Conservation (phyloP, 2,888 invertebrate species). For the Pinctada fucata region DNA sequence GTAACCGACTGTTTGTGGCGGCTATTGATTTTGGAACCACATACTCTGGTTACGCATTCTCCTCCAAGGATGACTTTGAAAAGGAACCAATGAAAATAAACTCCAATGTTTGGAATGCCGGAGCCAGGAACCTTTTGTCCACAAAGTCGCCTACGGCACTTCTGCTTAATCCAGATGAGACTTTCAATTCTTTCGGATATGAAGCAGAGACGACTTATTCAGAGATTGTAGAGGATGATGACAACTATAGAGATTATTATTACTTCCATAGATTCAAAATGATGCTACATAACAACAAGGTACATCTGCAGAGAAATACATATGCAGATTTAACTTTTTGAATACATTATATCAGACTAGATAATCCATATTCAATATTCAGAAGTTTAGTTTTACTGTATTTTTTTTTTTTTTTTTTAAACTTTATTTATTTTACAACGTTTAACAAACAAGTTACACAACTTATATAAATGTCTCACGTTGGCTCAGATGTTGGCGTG, state of each 20-base stretch:
- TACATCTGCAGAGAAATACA: not conserved
- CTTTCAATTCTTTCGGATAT: conserved; percentile 31
- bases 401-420: no score
- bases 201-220: conserved; percentile 19
- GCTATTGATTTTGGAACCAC: conserved; percentile 37
- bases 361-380: no score
- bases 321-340: not conserved
- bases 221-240: conserved; percentile 15
- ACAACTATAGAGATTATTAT: conserved; percentile 16
- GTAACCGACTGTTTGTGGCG: conserved; percentile 26
- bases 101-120: conserved; percentile 32
- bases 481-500: no score
- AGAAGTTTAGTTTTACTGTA: no score
- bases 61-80: conserved; percentile 26
- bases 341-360: not conserved
- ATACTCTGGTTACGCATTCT: conserved; percentile 34
- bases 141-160: conserved; percentile 27
- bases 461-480: no score
- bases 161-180: conserved; percentile 10
- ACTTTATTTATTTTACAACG: no score
- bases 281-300: conserved; percentile 32
- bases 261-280: conserved; percentile 36
- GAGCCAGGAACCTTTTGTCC: conserved; percentile 19
- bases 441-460: no score
- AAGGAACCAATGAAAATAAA: conserved; percentile 30